Evolutionary conservation across 2,113 vertebrate genomes (phyloP).

Genomic region (Cephalopterus ornatus): DNA sequence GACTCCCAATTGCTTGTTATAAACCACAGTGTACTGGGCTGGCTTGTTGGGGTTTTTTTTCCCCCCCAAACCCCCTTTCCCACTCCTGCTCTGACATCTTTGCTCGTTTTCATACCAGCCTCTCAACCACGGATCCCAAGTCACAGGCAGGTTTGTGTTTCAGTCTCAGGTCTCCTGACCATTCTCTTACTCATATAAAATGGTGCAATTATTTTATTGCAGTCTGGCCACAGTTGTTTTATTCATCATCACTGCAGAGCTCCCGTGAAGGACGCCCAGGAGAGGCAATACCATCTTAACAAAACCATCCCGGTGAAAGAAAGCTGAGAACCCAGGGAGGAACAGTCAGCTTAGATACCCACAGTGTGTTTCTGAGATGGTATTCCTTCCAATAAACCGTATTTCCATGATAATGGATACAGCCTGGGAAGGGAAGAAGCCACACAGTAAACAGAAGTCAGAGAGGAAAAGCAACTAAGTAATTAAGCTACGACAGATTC

Average conservation of each 20-base stretch:
- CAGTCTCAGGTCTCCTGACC: constrained; percentile 32
- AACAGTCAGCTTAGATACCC: neutral
- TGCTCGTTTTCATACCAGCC: neutral
- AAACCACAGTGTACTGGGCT: constrained; percentile 9
- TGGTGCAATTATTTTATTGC: constrained; percentile 67
- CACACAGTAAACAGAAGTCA: neutral
- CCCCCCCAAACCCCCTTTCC: neutral
- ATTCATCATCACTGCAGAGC: constrained; percentile 62
- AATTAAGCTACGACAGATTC: neutral
- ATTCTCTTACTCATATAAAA: constrained; percentile 57
- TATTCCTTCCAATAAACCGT: constrained; percentile 36
- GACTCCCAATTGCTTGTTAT: constrained; percentile 10
- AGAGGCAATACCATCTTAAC: constrained; percentile 68
- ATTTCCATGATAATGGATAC: neutral
- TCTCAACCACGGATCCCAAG: neutral
- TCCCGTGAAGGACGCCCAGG: constrained; percentile 43
- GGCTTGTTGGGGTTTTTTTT: neutral
- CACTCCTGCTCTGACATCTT: neutral
- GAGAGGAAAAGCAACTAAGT: neutral
- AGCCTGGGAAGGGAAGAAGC: neutral
- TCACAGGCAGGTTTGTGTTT: constrained; percentile 37
- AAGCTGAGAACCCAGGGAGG: constrained; percentile 38
- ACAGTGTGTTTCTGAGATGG: neutral
- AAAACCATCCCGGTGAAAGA: constrained; percentile 59
- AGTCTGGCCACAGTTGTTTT: constrained; percentile 72